phyloP scores from a whole-genome alignment of 2,113 vertebrate species.

The Psettodes erumei region DNA sequence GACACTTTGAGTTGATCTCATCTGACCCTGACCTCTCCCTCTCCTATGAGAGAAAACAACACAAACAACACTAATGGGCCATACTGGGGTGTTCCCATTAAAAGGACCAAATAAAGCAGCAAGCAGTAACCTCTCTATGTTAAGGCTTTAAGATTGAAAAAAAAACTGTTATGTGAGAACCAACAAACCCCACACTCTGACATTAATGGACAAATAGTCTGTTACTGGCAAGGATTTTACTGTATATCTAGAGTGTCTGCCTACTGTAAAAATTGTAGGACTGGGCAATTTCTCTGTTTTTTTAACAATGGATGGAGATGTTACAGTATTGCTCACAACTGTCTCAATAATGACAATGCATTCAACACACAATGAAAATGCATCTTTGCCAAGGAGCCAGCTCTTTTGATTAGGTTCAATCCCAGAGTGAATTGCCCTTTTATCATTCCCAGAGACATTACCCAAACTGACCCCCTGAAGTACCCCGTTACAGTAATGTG shows the following conservation, averaged over 20 bases:
- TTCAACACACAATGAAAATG: too few species aligned
- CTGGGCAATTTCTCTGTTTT: not conserved
- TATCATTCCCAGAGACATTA: constrained; percentile 49
- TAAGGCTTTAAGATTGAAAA: constrained; percentile 7
- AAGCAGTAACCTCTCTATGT: constrained; percentile 14
- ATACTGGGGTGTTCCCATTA: constrained; percentile 20
- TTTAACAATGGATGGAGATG: not conserved
- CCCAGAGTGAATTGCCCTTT: constrained; percentile 23
- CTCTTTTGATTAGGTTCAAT: constrained; percentile 19
- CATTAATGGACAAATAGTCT: constrained; percentile 25
- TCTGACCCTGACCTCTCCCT: not conserved
- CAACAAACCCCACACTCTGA: constrained; percentile 31
- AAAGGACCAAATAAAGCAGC: constrained; percentile 37
- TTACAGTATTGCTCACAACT: not conserved
- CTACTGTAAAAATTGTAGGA: not conserved
- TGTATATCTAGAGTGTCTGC: constrained; percentile 18
- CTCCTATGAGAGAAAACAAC: constrained; percentile 6
- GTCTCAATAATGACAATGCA: too few species aligned
- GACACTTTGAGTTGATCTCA: constrained; percentile 1
- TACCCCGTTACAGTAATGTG: constrained; percentile 64
- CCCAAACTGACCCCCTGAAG: constrained; percentile 55
- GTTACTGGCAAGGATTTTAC: constrained; percentile 24
- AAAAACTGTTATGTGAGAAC: constrained; percentile 17
- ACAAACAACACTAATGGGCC: constrained; percentile 25
- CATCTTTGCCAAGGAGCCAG: constrained; percentile 6